phyloP scores from a whole-genome alignment of 2,113 vertebrate species.

The Oreochromis aureus region DNA sequence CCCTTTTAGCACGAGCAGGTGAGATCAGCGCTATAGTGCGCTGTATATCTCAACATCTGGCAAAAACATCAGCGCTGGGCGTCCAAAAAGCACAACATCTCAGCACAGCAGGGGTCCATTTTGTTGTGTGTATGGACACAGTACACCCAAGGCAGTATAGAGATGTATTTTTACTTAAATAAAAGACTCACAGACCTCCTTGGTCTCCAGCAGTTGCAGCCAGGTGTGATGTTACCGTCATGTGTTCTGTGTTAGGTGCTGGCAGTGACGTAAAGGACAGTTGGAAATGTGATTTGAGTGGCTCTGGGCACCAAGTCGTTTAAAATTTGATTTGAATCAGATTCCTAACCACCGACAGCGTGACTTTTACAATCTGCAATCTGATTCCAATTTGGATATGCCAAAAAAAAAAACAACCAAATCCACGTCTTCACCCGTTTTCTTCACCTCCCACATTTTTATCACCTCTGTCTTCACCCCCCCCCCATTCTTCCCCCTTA shows the following conservation, averaged over 20 bases:
- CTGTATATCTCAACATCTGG: neutral
- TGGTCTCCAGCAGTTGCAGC: neutral
- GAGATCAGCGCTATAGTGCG: neutral
- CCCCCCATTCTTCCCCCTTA: neutral
- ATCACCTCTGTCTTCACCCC: neutral
- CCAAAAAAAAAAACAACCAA: neutral
- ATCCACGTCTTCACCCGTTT: neutral
- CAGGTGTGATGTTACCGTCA: slow-evolving; percentile 35
- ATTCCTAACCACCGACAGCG: slow-evolving; percentile 12
- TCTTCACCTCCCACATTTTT: neutral
- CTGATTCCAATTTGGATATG: slow-evolving; percentile 11
- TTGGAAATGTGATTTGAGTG: slow-evolving; percentile 15
- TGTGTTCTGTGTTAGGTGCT: slow-evolving; percentile 28
- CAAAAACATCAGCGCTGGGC: neutral
- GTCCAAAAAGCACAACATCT: neutral
- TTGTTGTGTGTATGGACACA: neutral
- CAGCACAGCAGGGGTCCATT: neutral
- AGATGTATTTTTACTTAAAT: neutral
- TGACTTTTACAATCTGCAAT: neutral
- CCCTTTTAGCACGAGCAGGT: too few relatives aligned
- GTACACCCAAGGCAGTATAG: neutral
- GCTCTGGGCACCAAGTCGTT: neutral
- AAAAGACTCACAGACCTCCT: neutral
- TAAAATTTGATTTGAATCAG: slow-evolving; percentile 37
- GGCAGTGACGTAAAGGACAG: neutral